Base-by-base conservation (phyloP, 2,888 invertebrate species). In the Morpho achilles region DNA sequence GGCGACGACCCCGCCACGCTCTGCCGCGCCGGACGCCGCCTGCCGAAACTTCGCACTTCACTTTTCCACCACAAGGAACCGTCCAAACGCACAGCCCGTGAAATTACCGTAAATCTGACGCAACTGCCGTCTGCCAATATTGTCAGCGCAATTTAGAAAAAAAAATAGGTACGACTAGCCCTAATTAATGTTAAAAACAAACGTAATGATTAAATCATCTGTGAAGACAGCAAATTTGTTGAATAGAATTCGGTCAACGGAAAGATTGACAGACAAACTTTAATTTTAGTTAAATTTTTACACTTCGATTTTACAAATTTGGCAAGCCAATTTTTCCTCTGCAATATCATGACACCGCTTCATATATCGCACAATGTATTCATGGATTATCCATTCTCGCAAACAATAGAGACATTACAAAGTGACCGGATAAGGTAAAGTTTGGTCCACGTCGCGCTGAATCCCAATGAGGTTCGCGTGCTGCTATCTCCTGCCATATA, bases 41-140 rank as follows among this genome's bases (percentile, higher is more conserved):
- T 80, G 86, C 88, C 87, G 84, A 90, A 90, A 86, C 89, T 88
- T 87, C 77, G 86, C 87, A 87, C 88, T 88, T 87, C 84, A 85
- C 87, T 87, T 87, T 87, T 84, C 85, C 80, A 85, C 82, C 66
- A 73, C 74, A 79, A 87, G 83, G 80, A 84, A 83, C 63, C 49
- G 80, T 77, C 78, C 75, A 79, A 76, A 75, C 74, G 77, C 83
- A 77, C 77, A 69, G 80, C 74, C 86, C 89, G 85, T 88, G 87
- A 87, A 89, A 89, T 90, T 82, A 80, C 80, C 77, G 82, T 82
- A 80, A 84, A 82, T 79, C 80, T 84, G 83, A 87, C 81, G 84
- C 82, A 86, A 85, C 69, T 67, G 67, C 67, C 67, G 66, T 72
- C 73, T 63, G 66, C 65, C 67, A 70, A 70, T 65, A 71, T 70